Evolutionary conservation across 2,888 invertebrate species (phyloP).

Genomic region (Unio delphinus): DNA sequence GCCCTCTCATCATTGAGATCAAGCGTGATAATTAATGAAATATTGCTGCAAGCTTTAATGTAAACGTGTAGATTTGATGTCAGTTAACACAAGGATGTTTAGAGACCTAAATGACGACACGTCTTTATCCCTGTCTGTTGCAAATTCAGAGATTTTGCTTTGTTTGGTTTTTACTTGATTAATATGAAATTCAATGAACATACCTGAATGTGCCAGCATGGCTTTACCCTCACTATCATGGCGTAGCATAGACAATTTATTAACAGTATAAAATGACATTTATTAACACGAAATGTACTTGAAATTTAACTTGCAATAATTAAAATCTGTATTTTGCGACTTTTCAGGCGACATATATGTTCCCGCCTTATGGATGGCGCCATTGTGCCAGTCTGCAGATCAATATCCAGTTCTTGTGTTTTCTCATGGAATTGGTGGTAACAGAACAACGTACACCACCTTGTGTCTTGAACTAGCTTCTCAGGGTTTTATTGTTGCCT

Average conservation of each 20-base stretch:
- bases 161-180: too few species aligned
- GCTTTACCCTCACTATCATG: neutral
- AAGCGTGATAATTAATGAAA: too few species aligned
- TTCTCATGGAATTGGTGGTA: slow-evolving; percentile 80
- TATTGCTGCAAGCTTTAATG: too few species aligned
- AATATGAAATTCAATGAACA: too few species aligned
- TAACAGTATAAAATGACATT: neutral
- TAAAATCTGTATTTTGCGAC: neutral
- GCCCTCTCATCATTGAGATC: too few species aligned
- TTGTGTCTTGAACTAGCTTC: slow-evolving; percentile 79
- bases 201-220: too few species aligned
- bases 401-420: slow-evolving; percentile 76
- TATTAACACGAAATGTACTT: neutral
- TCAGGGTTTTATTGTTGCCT: slow-evolving; percentile 78
- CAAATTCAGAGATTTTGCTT: too few species aligned
- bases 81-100: too few species aligned
- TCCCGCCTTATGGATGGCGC: slow-evolving; percentile 75
- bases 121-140: too few species aligned
- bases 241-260: neutral
- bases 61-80: too few species aligned
- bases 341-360: slow-evolving; percentile 73
- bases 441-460: slow-evolving; percentile 77
- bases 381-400: slow-evolving; percentile 48
- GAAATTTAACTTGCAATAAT: neutral
- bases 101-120: too few species aligned